Conservation (phyloP, 1,140 invertebrate species). For the Cherax destructor region DNA sequence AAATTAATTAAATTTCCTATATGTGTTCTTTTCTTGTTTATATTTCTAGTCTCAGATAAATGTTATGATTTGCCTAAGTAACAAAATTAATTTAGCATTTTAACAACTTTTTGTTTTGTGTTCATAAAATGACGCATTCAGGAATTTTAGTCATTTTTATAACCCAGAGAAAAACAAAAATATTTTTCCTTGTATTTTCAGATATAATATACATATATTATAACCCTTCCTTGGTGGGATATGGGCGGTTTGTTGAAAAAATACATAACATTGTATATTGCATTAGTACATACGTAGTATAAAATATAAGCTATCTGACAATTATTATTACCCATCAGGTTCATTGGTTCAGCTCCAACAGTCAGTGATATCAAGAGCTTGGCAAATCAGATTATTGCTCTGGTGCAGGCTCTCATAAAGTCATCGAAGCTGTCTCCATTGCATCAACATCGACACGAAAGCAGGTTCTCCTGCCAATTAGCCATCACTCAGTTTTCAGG, state of each 20-base stretch:
- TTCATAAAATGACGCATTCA: too few relatives aligned
- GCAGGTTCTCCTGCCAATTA: constrained; percentile 82
- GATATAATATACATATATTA: too few relatives aligned
- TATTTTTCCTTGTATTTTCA: too few relatives aligned
- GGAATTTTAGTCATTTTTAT: too few relatives aligned
- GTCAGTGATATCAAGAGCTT: constrained; percentile 15
- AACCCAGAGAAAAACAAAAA: too few relatives aligned
- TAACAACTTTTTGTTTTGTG: too few relatives aligned
- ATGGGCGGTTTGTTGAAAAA: neutral
- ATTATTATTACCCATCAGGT: neutral
- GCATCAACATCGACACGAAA: constrained; percentile 77
- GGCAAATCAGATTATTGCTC: constrained; percentile 22
- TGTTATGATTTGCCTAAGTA: too few relatives aligned
- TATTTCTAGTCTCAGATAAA: too few relatives aligned
- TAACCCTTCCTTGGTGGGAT: too few relatives aligned
- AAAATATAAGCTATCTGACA: neutral
- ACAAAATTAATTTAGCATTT: too few relatives aligned
- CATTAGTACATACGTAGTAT: neutral
- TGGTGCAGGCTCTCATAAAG: constrained; percentile 30
- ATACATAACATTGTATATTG: neutral
- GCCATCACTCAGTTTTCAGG: constrained; percentile 82
- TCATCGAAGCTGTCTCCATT: neutral
- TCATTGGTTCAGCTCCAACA: constrained; percentile 68
- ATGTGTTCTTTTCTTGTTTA: too few relatives aligned
- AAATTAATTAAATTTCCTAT: too few relatives aligned